Evolutionary conservation across 2,888 invertebrate genomes (phyloP).

Genomic region (Drosophila paramelanica): DNA sequence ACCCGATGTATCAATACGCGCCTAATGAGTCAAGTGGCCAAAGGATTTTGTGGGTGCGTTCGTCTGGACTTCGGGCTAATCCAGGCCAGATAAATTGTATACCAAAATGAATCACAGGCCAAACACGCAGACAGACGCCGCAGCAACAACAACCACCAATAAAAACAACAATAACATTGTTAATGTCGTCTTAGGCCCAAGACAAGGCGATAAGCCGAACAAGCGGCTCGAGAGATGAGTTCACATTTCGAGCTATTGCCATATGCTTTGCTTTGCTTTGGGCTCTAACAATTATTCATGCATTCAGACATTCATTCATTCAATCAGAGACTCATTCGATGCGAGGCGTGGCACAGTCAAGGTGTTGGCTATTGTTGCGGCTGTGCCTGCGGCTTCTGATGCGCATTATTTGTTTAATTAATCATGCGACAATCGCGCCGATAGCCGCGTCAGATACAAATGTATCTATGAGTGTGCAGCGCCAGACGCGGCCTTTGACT

Average conservation of each 20-base stretch:
- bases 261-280: slow-evolving; percentile 42
- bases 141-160: slow-evolving; percentile 1
- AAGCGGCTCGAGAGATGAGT: slow-evolving; percentile 55
- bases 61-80: slow-evolving; percentile 60
- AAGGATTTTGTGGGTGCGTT: slow-evolving; percentile 70
- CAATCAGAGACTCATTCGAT: slow-evolving; percentile 32
- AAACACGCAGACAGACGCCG: slow-evolving; percentile 34
- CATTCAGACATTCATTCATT: slow-evolving; percentile 58
- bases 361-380: slow-evolving; percentile 45
- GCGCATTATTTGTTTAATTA: slow-evolving; percentile 71
- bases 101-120: slow-evolving; percentile 72
- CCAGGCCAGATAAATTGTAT: slow-evolving; percentile 75
- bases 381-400: slow-evolving; percentile 25
- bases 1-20: slow-evolving; percentile 64
- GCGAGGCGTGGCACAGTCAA: slow-evolving; percentile 56
- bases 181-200: slow-evolving; percentile 61
- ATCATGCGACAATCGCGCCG: slow-evolving; percentile 70
- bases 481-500: slow-evolving; percentile 19
- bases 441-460: slow-evolving; percentile 48
- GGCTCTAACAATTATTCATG: slow-evolving; percentile 68
- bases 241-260: slow-evolving; percentile 51
- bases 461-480: slow-evolving; percentile 36
- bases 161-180: slow-evolving; percentile 56
- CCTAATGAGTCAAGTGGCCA: slow-evolving; percentile 82
- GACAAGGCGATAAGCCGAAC: slow-evolving; percentile 66